These are phyloP conservation scores for Sinopyrophorus schimmeli DNA, from an alignment of 2,888 invertebrate genomes.

Conservation along the genomic window DNA sequence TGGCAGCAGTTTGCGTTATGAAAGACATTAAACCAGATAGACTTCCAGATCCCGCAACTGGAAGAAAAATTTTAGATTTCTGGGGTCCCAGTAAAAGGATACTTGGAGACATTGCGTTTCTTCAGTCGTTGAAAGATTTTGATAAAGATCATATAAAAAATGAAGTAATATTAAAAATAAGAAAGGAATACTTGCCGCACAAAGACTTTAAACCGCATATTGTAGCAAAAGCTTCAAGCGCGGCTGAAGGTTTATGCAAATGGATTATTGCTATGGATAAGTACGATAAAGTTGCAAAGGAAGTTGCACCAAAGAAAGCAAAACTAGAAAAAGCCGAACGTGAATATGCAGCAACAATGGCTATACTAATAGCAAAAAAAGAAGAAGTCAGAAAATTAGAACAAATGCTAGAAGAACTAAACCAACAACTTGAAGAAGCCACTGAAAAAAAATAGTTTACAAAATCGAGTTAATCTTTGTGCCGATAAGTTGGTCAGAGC, in stretches of 20 bases:
- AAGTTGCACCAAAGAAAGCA: constrained; percentile 83
- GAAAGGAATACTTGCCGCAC: constrained; percentile 74
- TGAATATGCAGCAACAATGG: constrained; percentile 82
- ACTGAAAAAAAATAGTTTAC: constrained; percentile 68
- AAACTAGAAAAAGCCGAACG: constrained; percentile 79
- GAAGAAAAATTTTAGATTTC: constrained; percentile 73
- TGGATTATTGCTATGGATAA: constrained; percentile 91
- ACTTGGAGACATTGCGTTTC: constrained; percentile 79
- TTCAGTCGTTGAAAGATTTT: constrained; percentile 74
- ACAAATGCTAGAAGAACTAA: constrained; percentile 72
- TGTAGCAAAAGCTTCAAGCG: constrained; percentile 88
- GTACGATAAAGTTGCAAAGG: constrained; percentile 82
- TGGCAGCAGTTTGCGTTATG: constrained; percentile 91
- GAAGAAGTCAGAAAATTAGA: constrained; percentile 76
- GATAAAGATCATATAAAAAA: constrained; percentile 83
- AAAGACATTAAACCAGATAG: constrained; percentile 77
- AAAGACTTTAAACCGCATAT: constrained; percentile 78
- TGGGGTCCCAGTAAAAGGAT: constrained; percentile 86
- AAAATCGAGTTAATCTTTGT: constrained; percentile 77
- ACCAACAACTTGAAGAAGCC: constrained; percentile 68
- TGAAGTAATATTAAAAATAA: constrained; percentile 71
- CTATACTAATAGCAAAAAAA: constrained; percentile 81
- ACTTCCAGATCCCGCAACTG: constrained; percentile 71
- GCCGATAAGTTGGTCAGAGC: constrained; percentile 83
- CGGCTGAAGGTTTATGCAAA: constrained; percentile 90